These are phyloP conservation scores for Forficula auricularia DNA, from an alignment of 1,140 invertebrate genomes.

Conservation along the genomic window DNA sequence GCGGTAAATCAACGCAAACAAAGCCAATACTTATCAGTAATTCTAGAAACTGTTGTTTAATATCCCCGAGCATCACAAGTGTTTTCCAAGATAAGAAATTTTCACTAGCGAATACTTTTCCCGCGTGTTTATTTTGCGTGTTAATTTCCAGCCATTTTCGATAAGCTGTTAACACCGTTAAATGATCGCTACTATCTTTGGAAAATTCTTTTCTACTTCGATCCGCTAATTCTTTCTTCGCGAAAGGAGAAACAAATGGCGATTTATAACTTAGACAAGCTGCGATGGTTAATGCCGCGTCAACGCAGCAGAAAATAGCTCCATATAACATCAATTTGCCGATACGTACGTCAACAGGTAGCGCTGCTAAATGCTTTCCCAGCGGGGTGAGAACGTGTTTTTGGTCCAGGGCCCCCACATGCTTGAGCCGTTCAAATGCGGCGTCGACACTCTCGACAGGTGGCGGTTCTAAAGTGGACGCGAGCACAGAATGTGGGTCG, in stretches of 20 bases:
- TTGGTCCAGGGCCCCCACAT: constrained; percentile 74
- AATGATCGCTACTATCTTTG: constrained; percentile 57
- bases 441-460: constrained; percentile 50
- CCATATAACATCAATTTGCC: constrained; percentile 82
- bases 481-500: constrained; percentile 45
- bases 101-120: constrained; percentile 46
- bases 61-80: constrained; percentile 51
- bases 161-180: constrained; percentile 60
- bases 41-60: constrained; percentile 68
- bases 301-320: constrained; percentile 80
- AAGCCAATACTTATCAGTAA: constrained; percentile 67
- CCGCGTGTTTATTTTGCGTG: constrained; percentile 37
- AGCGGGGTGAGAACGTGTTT: constrained; percentile 65
- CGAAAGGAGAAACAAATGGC: constrained; percentile 60
- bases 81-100: constrained; percentile 59
- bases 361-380: constrained; percentile 69
- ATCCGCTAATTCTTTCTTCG: constrained; percentile 51
- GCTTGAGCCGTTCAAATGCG: constrained; percentile 54
- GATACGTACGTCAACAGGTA: constrained; percentile 79
- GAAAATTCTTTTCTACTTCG: constrained; percentile 53
- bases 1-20: constrained; percentile 38
- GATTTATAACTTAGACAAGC: constrained; percentile 73
- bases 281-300: constrained; percentile 83
- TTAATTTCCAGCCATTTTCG: constrained; percentile 54
- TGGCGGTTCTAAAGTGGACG: constrained; percentile 64